Evolutionary conservation across 2,888 invertebrate species (phyloP), one percentile per base, ranked within the genome.

Genomic region (Sclerodermus sp.): DNA sequence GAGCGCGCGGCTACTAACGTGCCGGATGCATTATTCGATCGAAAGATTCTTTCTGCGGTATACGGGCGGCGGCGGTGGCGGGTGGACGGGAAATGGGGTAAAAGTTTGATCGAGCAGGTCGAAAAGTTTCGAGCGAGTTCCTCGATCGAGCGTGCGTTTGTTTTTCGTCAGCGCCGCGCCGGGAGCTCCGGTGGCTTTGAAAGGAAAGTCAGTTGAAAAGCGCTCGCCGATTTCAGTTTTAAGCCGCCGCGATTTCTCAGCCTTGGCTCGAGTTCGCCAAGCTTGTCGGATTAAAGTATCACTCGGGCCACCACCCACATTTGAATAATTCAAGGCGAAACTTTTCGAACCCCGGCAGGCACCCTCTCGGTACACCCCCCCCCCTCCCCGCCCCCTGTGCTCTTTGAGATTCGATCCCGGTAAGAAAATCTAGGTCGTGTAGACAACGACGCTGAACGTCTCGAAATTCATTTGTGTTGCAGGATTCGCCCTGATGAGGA

Each of bases 401-500:
- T 12, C 47, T 23, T 23, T 15, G 30, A n/a, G 12, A 13, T 34
- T 34, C 34, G 4, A 12, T 8, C 12, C 12, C n/a, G 4, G 13
- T 13, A 34, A 12, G 13, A 13, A 34, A n/a, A 34, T 34, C 34
- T 34, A 4, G 6, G 34, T 34, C 34, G 12, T 30, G n/a, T 5
- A 23, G 34, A 34, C 4, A 34, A 34, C 12, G 30, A n/a, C 12
- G 10, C 31, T 17, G 30, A 42, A 50, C 47, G 49, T 42, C 60
- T 63, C 53, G 45, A 45, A 44, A 49, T 58, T 54, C 55, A 57
- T 57, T 69, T 70, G 67, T 77, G 70, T 84, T 84, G 30, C 85
- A 95, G 94, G 94, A 71, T 88, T 90, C 48, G 92, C 93, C 47
- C 82, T 95, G 60, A 89, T 93, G 88, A 93, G 91, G 81, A 91